Conservation (phyloP, 2,797 vertebrate species). For the Pagetopsis macropterus region DNA sequence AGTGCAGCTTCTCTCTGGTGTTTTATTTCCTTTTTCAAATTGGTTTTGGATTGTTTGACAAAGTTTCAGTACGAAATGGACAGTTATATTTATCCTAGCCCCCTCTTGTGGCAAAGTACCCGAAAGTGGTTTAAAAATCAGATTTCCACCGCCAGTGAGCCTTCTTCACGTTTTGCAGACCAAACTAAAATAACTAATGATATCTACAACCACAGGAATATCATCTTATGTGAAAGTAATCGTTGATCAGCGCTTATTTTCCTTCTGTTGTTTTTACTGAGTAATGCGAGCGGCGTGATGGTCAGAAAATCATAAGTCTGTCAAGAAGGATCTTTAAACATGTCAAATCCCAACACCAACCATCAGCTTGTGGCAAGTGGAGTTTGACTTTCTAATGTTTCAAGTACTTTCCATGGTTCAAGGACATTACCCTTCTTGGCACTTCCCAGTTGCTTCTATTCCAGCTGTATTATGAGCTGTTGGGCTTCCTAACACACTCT, state of each 20-base stretch:
- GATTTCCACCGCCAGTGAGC: background rate
- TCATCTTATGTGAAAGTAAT: constrained; percentile 11
- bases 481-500: background rate
- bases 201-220: background rate
- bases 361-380: constrained; percentile 27
- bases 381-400: constrained; percentile 20
- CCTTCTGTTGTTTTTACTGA: constrained; percentile 31
- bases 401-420: constrained; percentile 8
- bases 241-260: constrained; percentile 22
- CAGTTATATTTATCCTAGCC: constrained; percentile 61
- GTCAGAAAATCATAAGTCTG: constrained; percentile 30
- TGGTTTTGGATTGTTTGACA: constrained; percentile 12
- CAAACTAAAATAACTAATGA: constrained; percentile 25
- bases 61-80: constrained; percentile 20
- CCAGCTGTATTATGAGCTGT: background rate
- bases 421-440: constrained; percentile 5
- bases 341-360: constrained; percentile 13
- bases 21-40: constrained; percentile 8
- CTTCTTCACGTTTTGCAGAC: background rate
- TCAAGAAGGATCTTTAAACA: constrained; percentile 24
- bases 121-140: constrained; percentile 22
- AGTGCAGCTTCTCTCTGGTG: constrained; percentile 10
- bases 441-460: background rate
- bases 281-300: constrained; percentile 22
- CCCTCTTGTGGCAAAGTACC: constrained; percentile 72